These are phyloP conservation scores for Muricea muricata DNA, from an alignment of 92 coral and sea anemone species.

Conservation along the genomic window DNA sequence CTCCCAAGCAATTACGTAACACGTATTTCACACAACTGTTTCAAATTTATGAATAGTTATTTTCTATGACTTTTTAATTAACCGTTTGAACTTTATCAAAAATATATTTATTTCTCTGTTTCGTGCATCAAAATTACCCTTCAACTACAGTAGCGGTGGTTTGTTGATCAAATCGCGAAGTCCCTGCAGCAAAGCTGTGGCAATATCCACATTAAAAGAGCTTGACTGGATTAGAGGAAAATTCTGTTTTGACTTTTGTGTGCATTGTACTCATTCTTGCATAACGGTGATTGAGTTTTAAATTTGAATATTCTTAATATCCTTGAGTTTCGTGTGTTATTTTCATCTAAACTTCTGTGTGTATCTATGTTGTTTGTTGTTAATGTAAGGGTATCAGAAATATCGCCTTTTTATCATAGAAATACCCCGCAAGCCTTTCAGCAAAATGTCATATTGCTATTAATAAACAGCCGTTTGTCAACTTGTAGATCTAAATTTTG, in stretches of 20 bases:
- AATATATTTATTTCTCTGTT: neutral
- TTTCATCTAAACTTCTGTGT: too few relatives aligned
- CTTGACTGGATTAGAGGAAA: neutral
- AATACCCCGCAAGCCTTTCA: too few relatives aligned
- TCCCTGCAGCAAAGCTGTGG: neutral
- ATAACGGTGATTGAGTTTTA: neutral
- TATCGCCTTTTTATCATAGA: too few relatives aligned
- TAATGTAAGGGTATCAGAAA: too few relatives aligned
- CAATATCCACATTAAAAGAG: neutral
- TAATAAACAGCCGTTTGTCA: too few relatives aligned
- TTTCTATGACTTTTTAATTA: neutral
- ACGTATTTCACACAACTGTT: neutral
- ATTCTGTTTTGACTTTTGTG: neutral
- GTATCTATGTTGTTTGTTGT: neutral
- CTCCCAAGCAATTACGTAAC: neutral
- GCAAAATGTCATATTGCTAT: too few relatives aligned
- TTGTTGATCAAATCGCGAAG: neutral
- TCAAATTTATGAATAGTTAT: neutral
- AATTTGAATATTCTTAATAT: conserved; percentile 1
- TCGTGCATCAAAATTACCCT: neutral
- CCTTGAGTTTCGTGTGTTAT: too few relatives aligned
- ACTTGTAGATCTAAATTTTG: too few relatives aligned
- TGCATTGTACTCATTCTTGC: neutral
- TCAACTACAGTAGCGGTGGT: neutral
- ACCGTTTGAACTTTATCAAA: neutral